Evolutionary conservation across 1,140 invertebrate species (phyloP).

Genomic region (Pseudobourletiella spinata): DNA sequence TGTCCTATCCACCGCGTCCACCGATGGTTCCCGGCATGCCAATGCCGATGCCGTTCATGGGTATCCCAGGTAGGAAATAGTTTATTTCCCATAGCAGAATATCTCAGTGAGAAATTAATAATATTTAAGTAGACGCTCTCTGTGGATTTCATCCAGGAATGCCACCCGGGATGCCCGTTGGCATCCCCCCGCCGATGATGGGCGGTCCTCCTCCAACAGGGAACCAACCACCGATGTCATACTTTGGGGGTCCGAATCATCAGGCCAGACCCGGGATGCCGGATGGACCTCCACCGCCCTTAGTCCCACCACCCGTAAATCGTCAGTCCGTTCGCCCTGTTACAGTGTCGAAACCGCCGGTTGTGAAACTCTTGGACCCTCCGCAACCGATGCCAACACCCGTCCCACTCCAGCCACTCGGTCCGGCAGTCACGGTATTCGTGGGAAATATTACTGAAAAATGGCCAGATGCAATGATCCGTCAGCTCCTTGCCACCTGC

Average conservation of each 20-base stretch:
- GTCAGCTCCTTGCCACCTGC: slow-evolving; percentile 80
- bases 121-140: too few relatives aligned
- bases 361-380: neutral
- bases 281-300: slow-evolving; percentile 17
- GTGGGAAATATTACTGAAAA: slow-evolving; percentile 96
- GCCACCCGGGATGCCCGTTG: slow-evolving; percentile 44
- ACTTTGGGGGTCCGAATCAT: slow-evolving; percentile 10
- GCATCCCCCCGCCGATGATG: slow-evolving; percentile 32
- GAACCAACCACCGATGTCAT: slow-evolving; percentile 28
- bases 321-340: slow-evolving; percentile 2
- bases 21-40: slow-evolving; percentile 51
- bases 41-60: slow-evolving; percentile 40
- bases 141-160: too few relatives aligned
- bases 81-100: too few relatives aligned
- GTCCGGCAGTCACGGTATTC: slow-evolving; percentile 92
- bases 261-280: neutral
- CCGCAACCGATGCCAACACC: slow-evolving; percentile 17
- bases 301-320: neutral
- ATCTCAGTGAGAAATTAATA: neutral
- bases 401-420: slow-evolving; percentile 56
- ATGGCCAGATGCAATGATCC: slow-evolving; percentile 88
- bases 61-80: slow-evolving; percentile 8
- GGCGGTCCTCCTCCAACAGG: slow-evolving; percentile 36
- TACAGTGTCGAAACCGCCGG: slow-evolving; percentile 8
- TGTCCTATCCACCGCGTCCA: slow-evolving; percentile 48